Evolutionary conservation across 2,113 vertebrate genomes (phyloP).

Genomic region (Bubo bubo): DNA sequence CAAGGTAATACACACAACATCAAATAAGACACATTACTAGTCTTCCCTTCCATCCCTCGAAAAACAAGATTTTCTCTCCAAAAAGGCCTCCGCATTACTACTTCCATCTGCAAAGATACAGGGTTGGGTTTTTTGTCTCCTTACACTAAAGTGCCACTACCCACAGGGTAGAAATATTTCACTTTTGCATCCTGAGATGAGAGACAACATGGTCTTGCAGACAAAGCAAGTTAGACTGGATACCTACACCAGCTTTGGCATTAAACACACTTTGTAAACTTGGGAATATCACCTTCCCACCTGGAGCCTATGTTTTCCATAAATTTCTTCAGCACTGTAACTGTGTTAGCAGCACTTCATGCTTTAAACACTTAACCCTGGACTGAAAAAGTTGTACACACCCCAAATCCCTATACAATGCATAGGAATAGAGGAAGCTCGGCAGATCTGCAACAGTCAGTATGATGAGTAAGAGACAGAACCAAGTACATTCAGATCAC

Average conservation of each 20-base stretch:
- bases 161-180: not conserved
- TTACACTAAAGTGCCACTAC: not conserved
- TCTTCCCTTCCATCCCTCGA: not conserved
- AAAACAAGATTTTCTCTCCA: not conserved
- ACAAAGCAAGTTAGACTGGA: not conserved
- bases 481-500: not conserved
- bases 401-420: not conserved
- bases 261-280: not conserved
- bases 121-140: not conserved
- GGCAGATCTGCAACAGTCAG: not conserved
- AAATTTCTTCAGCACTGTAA: not conserved
- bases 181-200: not conserved
- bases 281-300: not conserved
- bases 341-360: not conserved
- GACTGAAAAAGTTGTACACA: not conserved
- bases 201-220: not conserved
- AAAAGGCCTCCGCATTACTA: not conserved
- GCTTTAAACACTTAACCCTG: not conserved
- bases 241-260: not conserved
- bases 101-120: not conserved
- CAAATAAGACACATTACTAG: not conserved
- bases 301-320: not conserved
- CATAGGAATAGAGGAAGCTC: not conserved
- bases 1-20: not conserved
- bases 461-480: not conserved